Conservation (phyloP, 2,888 invertebrate genomes). For the Oeneis ivallda region DNA sequence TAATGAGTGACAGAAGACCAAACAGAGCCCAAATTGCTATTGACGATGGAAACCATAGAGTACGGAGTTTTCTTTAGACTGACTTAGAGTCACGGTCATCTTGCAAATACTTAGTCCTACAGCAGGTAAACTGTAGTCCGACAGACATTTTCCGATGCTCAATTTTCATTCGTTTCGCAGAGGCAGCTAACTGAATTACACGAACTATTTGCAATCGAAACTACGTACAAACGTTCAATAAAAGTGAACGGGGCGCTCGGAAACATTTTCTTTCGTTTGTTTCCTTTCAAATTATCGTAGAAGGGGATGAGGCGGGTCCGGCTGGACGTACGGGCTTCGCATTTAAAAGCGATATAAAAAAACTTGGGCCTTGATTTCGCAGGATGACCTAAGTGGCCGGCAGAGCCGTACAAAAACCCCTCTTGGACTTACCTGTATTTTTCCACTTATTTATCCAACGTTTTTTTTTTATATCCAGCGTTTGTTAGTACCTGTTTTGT, state of each 20-base stretch:
- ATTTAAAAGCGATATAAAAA: constrained; percentile 81
- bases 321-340: constrained; percentile 73
- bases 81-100: constrained; percentile 51
- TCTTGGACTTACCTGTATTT: constrained; percentile 81
- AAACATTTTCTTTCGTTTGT: constrained; percentile 81
- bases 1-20: too few relatives aligned
- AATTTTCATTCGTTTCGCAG: constrained; percentile 57
- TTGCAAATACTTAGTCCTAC: constrained; percentile 50
- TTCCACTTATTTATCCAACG: constrained; percentile 81
- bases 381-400: constrained; percentile 82
- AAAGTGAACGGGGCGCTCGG: constrained; percentile 71
- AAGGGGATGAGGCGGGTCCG: constrained; percentile 71
- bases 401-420: constrained; percentile 77
- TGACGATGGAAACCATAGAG: background rate
- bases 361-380: constrained; percentile 79
- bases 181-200: constrained; percentile 73
- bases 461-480: constrained; percentile 72
- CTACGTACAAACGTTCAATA: constrained; percentile 73
- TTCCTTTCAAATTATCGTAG: constrained; percentile 77
- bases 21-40: too few relatives aligned
- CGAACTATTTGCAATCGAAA: constrained; percentile 79
- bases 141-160: constrained; percentile 56
- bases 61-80: background rate
- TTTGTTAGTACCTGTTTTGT: constrained; percentile 79
- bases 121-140: constrained; percentile 49